A percentile compares a stretch with the other conserved stretches of the same genome.
phyloP scores from a whole-genome alignment of 2,888 invertebrate species.

The Limulus polyphemus region DNA sequence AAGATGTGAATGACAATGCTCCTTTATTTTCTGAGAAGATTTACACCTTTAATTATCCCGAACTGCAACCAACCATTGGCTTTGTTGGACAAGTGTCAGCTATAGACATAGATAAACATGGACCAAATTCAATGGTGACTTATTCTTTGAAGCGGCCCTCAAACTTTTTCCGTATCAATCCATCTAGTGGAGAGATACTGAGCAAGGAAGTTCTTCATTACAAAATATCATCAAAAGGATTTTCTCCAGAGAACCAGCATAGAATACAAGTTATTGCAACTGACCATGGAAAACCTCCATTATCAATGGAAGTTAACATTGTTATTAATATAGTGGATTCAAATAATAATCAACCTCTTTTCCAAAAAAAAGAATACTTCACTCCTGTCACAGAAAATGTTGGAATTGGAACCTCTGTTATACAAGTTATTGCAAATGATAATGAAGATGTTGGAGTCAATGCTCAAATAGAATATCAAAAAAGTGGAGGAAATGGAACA shows the following conservation, averaged over 20 bases:
- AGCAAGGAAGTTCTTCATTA: conserved; percentile 68
- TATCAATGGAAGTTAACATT: conserved; percentile 56
- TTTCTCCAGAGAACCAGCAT: conserved; percentile 79
- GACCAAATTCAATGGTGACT: conserved; percentile 79
- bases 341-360: conserved; percentile 79
- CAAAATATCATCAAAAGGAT: conserved; percentile 43
- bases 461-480: conserved; percentile 68
- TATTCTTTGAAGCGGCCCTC: conserved; percentile 79
- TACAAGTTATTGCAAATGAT: conserved; percentile 47
- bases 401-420: conserved; percentile 74
- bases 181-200: conserved; percentile 81
- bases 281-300: conserved; percentile 87
- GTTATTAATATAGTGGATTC: conserved; percentile 66
- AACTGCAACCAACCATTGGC: conserved; percentile 50
- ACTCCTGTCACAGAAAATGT: conserved; percentile 84
- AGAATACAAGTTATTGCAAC: conserved; percentile 77
- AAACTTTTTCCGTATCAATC: conserved; percentile 79
- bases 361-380: conserved; percentile 69
- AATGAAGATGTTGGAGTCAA: conserved; percentile 77
- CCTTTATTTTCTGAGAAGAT: conserved; percentile 77
- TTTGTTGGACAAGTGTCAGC: conserved; percentile 81
- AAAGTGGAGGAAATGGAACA: conserved; percentile 62
- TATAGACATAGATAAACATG: conserved; percentile 77
- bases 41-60: conserved; percentile 81
- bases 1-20: conserved; percentile 89